phyloP scores from a whole-genome alignment of 2,113 vertebrate species.

The Neolamprologus sp. region DNA sequence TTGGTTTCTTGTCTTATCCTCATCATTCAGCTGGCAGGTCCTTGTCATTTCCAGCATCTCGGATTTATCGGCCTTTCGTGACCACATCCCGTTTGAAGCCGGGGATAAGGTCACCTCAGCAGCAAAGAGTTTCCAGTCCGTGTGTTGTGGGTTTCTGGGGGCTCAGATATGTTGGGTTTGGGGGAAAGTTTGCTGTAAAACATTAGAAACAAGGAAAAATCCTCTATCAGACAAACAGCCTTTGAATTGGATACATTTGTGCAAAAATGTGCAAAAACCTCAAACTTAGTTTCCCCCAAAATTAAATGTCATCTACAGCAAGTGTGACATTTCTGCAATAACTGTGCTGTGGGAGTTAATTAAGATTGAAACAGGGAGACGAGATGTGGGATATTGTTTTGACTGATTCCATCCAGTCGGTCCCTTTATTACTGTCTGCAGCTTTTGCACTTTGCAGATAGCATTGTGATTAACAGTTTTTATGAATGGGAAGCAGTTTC shows the following conservation, averaged over 20 bases:
- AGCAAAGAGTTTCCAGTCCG: background rate
- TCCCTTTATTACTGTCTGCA: background rate
- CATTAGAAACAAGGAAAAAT: background rate
- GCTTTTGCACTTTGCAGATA: background rate
- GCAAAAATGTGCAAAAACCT: background rate
- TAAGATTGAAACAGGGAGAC: background rate
- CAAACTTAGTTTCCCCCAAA: fast-evolving
- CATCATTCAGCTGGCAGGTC: conserved; percentile 11
- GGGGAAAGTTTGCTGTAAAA: background rate
- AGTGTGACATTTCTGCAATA: background rate
- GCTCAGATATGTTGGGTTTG: background rate
- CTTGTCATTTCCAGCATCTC: conserved; percentile 7
- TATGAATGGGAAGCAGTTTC: background rate
- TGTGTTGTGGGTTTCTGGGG: background rate
- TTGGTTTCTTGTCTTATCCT: conserved; percentile 37
- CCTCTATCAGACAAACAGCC: background rate
- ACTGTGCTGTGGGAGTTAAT: background rate
- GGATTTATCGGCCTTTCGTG: conserved; percentile 38
- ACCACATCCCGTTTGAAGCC: conserved; percentile 4
- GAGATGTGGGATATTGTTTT: background rate
- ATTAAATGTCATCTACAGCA: background rate
- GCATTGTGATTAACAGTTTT: background rate
- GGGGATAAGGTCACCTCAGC: conserved; percentile 42
- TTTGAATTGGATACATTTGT: background rate
- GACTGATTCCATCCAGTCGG: background rate